Evolutionary conservation across 2,888 invertebrate genomes (phyloP), one percentile per base, ranked within the genome.

Genomic region (Pachydiplax longipennis): DNA sequence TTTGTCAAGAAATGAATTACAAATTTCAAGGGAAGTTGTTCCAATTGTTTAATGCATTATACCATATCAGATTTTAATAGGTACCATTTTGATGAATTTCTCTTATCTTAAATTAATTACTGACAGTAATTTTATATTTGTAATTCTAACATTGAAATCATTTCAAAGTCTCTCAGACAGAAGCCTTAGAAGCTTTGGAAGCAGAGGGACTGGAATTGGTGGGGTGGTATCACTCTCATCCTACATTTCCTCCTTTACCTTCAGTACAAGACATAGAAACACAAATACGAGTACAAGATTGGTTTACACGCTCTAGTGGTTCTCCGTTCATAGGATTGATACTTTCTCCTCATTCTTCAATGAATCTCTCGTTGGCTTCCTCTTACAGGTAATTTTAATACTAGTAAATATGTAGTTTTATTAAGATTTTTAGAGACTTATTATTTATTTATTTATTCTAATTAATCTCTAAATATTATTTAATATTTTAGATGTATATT

Each of bases 141-240:
- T 53, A 53, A 53, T 18, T 53, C 53, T 53, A 53, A 18, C 15
- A 4, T 53, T 18, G 53, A 18, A 18, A 53, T 53, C 53, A 31
- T 91, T 90, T 92, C 92, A 31, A 92, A 95, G 95, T 96, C 35
- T 96, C 96, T 4, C 96, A 97, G 93, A 95, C 96, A 8, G 93
- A 93, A 91, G 96, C 96, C 3, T 95, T 96, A 90, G 95, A 96
- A 92, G 93, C 93, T 53, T 95, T 97, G 44, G 94, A 94, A 8
- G 91, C 93, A 18, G 93, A 93, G 31, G 95, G 95, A 4, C 93
- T 94, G 92, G 93, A 94, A 35, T 95, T 96, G 91, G 94, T 96
- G 91, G 97, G 96, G 40, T 97, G 97, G 97, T 97, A 97, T 94
- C 97, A 97, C 94, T 97, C 97, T 48, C 97, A 97, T 94, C 97